These are phyloP conservation scores for Hymenopus coronatus DNA, from an alignment of 2,888 invertebrate species.

Conservation along the genomic window DNA sequence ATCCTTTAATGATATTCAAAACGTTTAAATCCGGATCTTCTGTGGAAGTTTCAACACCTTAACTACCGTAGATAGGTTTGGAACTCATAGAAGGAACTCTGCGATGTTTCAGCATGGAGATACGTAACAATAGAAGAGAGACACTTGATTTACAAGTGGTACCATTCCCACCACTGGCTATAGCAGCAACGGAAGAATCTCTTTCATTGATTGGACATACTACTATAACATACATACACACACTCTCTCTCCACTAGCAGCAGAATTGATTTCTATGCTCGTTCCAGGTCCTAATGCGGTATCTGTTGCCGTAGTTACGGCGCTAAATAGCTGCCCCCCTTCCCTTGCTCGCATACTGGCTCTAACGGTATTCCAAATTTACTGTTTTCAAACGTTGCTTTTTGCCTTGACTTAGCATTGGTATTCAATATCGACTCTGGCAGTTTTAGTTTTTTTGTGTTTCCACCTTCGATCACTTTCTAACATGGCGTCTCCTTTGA, in stretches of 20 bases:
- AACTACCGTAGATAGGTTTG: too few species aligned
- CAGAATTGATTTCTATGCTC: conserved; percentile 10
- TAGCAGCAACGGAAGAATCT: neutral
- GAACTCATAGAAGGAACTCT: too few species aligned
- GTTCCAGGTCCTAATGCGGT: neutral
- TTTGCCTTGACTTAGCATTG: neutral
- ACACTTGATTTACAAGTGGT: neutral
- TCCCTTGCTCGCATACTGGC: neutral
- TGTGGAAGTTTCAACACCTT: too few species aligned
- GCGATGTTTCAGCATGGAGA: too few species aligned
- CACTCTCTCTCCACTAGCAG: neutral
- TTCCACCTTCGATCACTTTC: neutral
- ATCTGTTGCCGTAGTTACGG: conserved; percentile 7
- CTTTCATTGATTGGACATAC: neutral
- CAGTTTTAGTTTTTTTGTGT: neutral
- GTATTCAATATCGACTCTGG: neutral
- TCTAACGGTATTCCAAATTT: neutral
- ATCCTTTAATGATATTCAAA: too few species aligned
- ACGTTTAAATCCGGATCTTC: too few species aligned
- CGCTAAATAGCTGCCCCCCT: neutral
- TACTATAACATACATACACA: neutral
- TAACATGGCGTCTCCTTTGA: neutral
- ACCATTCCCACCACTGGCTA: neutral
- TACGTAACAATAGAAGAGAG: too few species aligned
- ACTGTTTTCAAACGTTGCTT: neutral